A percentile compares a stretch with the other conserved stretches of the same genome.
Conservation (phyloP, 64 coral and sea anemone genomes). For the Anthopleura sola region DNA sequence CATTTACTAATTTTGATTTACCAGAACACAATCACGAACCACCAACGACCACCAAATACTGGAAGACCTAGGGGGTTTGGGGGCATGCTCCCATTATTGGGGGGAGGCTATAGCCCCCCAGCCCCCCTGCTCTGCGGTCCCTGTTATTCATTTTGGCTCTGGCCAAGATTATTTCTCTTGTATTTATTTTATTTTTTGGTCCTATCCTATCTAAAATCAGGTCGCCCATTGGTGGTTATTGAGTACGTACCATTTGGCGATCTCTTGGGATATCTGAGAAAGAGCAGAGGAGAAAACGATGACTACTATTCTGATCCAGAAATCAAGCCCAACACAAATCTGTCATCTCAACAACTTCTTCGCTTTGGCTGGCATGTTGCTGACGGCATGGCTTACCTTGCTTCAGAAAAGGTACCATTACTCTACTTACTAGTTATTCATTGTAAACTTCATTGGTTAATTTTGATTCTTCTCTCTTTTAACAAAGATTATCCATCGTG, state of each 20-base stretch:
- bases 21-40: too few species aligned
- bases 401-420: constrained; percentile 20
- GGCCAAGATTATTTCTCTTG: too few species aligned
- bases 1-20: too few species aligned
- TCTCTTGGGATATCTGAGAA: constrained; percentile 18
- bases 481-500: constrained; percentile 45
- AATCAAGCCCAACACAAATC: constrained; percentile 21
- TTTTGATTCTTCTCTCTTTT: not conserved
- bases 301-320: constrained; percentile 33
- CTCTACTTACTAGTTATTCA: too few species aligned
- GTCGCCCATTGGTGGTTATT: constrained; percentile 19
- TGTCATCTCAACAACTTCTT: constrained; percentile 31
- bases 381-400: constrained; percentile 31
- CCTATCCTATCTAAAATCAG: not conserved
- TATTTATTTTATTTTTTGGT: too few species aligned
- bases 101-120: too few species aligned
- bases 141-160: too few species aligned
- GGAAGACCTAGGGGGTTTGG: too few species aligned
- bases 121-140: too few species aligned
- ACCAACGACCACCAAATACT: too few species aligned
- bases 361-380: constrained; percentile 27
- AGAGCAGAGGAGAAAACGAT: constrained; percentile 31
- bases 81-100: too few species aligned
- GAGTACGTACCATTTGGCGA: constrained; percentile 30
- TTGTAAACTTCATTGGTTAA: too few species aligned